Conservation (phyloP, 2,797 vertebrate genomes). For the Epinephelus malabaricus region DNA sequence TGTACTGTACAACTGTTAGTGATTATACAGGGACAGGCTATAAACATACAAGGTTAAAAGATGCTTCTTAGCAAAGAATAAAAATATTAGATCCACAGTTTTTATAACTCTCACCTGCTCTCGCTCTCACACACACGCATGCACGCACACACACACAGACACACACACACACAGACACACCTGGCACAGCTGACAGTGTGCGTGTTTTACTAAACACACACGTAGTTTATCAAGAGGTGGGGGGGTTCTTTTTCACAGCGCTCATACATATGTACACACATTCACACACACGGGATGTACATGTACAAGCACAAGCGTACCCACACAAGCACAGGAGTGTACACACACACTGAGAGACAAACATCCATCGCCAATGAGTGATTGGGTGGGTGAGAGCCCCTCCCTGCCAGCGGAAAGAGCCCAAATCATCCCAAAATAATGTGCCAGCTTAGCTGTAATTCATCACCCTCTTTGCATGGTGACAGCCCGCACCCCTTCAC, state of each 20-base stretch:
- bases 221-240: slow-evolving; percentile 58
- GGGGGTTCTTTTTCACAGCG: slow-evolving; percentile 68
- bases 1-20: slow-evolving; percentile 83
- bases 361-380: slow-evolving; percentile 77
- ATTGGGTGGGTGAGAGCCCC: slow-evolving; percentile 78
- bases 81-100: slow-evolving; percentile 87
- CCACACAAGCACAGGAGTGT: slow-evolving; percentile 53
- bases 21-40: slow-evolving; percentile 79
- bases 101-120: slow-evolving; percentile 77
- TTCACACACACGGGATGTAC: slow-evolving; percentile 37
- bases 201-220: slow-evolving; percentile 54
- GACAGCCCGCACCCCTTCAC: slow-evolving; percentile 68
- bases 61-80: slow-evolving; percentile 74
- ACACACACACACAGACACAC: slow-evolving; percentile 40
- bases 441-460: slow-evolving; percentile 81
- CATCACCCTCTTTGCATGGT: slow-evolving; percentile 67
- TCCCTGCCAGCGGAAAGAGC: slow-evolving; percentile 88
- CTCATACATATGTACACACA: slow-evolving; percentile 59
- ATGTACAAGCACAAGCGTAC: slow-evolving; percentile 36
- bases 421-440: slow-evolving; percentile 79
- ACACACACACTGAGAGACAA: slow-evolving; percentile 61
- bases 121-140: slow-evolving; percentile 42
- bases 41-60: slow-evolving; percentile 76
- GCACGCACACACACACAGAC: background rate
- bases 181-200: slow-evolving; percentile 64